phyloP scores from a whole-genome alignment of 2,888 invertebrate genomes.

The Neoascia interrupta region DNA sequence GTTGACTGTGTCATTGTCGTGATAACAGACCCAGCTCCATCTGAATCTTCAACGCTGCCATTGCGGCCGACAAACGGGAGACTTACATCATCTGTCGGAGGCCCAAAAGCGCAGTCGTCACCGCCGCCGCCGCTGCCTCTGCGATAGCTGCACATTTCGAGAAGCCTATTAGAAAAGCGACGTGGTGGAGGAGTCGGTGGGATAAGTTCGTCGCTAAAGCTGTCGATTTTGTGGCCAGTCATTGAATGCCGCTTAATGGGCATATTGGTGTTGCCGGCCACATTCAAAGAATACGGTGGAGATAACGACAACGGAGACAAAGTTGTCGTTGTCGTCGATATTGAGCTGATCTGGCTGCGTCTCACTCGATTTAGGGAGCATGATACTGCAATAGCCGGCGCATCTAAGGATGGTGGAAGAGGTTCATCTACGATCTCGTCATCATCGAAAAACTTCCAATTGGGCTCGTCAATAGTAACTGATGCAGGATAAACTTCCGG shows the following conservation, averaged over 20 bases:
- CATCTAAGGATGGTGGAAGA: background rate
- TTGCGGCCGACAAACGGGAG: conserved; percentile 68
- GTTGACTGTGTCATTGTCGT: conserved; percentile 74
- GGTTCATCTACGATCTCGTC: conserved; percentile 36
- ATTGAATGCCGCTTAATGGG: conserved; percentile 12
- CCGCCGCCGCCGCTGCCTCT: conserved; percentile 53
- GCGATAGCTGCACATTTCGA: conserved; percentile 37
- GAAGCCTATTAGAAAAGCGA: conserved; percentile 50
- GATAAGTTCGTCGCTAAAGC: conserved; percentile 81
- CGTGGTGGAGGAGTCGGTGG: conserved; percentile 83
- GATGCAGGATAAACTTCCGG: conserved; percentile 40
- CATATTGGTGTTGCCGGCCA: background rate
- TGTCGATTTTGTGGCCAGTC: conserved; percentile 32
- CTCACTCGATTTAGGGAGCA: conserved; percentile 39
- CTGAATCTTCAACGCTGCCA: conserved; percentile 72
- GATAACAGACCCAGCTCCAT: conserved; percentile 73
- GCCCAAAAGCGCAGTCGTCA: conserved; percentile 52
- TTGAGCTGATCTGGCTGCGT: conserved; percentile 59
- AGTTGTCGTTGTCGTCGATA: conserved; percentile 63
- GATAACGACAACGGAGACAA: conserved; percentile 62
- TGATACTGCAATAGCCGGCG: background rate
- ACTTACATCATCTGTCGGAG: conserved; percentile 15
- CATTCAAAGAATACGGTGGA: conserved; percentile 38
- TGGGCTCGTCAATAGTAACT: conserved; percentile 21
- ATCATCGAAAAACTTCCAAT: conserved; percentile 59